These are phyloP conservation scores for Cettia cetti DNA, from an alignment of 2,113 vertebrate species.

Conservation along the genomic window DNA sequence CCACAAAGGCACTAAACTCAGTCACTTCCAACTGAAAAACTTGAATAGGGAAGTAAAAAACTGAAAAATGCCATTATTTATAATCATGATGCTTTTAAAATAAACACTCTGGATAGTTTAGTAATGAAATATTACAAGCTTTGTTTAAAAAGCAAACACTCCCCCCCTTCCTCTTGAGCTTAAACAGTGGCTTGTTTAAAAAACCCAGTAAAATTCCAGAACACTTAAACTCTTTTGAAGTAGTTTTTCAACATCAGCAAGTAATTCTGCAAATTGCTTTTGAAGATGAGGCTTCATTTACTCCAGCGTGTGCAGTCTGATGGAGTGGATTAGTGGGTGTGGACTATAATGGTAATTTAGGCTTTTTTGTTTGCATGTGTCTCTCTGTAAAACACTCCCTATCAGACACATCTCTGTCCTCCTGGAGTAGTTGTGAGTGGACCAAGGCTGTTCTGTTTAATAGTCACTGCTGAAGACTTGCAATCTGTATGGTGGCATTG, in stretches of 20 bases:
- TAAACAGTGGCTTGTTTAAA: conserved; percentile 58
- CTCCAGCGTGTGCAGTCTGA: conserved; percentile 51
- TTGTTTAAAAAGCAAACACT: conserved; percentile 60
- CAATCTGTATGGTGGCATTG: not conserved
- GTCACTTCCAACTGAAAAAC: not conserved
- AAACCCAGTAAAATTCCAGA: conserved; percentile 47
- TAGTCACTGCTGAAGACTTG: not conserved
- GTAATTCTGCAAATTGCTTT: conserved; percentile 65
- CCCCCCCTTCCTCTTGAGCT: conserved; percentile 24
- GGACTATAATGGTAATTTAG: conserved; percentile 7
- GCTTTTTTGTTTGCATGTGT: not conserved
- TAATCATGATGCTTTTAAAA: conserved; percentile 34
- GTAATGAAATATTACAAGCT: conserved; percentile 44
- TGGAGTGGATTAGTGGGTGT: conserved; percentile 48
- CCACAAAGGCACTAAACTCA: not conserved
- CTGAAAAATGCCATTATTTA: conserved; percentile 22
- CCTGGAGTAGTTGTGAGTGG: not conserved
- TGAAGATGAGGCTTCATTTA: conserved; percentile 59
- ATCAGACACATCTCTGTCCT: not conserved
- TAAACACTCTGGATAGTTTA: conserved; percentile 24
- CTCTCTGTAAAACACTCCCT: not conserved
- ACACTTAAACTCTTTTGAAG: conserved; percentile 64
- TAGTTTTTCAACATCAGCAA: conserved; percentile 59
- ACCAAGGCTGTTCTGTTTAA: not conserved
- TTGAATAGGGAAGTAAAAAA: not conserved